Evolutionary conservation across 64 coral and sea anemone genomes (phyloP).

Genomic region (Dendronephthya gigantea): DNA sequence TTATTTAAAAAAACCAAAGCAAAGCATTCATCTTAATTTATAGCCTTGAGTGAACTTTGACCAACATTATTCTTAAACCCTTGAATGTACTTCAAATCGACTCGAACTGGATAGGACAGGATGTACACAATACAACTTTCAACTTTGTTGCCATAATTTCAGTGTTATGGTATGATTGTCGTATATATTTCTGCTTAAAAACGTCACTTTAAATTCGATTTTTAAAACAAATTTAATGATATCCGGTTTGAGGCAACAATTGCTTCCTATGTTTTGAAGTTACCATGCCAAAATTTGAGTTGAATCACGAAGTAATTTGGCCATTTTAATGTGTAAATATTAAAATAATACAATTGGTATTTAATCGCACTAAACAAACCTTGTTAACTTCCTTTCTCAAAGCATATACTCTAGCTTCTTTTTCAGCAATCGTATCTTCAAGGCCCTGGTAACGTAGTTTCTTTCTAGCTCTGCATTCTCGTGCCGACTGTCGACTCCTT

Average conservation of each 20-base stretch:
- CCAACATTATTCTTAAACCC: too few species aligned
- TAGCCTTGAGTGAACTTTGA: too few species aligned
- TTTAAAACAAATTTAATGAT: too few species aligned
- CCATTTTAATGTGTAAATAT: too few species aligned
- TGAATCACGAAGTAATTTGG: neutral
- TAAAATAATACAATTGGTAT: too few species aligned
- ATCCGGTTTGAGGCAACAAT: neutral
- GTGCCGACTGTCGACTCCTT: constrained; percentile 81
- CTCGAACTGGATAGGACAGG: too few species aligned
- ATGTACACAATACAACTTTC: neutral
- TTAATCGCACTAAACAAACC: constrained; percentile 26
- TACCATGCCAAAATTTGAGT: too few species aligned
- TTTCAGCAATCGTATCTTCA: constrained; percentile 75
- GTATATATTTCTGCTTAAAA: neutral
- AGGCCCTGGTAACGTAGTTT: constrained; percentile 78
- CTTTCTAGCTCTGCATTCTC: constrained; percentile 89
- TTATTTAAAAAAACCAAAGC: too few species aligned
- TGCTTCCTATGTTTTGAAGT: neutral
- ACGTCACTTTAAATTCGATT: too few species aligned
- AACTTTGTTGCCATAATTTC: neutral
- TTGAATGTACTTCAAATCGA: too few species aligned
- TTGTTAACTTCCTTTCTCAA: constrained; percentile 82
- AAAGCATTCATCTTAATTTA: too few species aligned
- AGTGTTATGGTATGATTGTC: neutral
- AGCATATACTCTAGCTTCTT: constrained; percentile 68